A percentile compares a stretch with the other conserved stretches of the same genome.
These are phyloP conservation scores for Natator depressus DNA, from an alignment of 2,113 vertebrate genomes.

Conservation along the genomic window DNA sequence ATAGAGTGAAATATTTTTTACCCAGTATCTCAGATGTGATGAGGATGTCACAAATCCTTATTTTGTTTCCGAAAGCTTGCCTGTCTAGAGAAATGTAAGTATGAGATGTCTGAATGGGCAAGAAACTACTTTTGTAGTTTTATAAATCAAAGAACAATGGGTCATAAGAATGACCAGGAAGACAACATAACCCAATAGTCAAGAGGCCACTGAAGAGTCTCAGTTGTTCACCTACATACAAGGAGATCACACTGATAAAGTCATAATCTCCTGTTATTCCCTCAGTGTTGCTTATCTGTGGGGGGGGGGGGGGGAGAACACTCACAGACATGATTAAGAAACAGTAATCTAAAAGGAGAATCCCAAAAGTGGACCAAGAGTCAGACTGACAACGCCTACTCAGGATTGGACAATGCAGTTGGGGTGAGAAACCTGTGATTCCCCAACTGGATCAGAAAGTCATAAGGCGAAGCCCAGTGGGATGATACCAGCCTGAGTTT, in stretches of 20 bases:
- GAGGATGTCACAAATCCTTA: background rate
- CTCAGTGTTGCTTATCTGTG: background rate
- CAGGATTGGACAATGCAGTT: background rate
- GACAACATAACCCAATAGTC: background rate
- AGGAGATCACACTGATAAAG: background rate
- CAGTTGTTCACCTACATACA: background rate
- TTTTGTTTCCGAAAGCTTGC: background rate
- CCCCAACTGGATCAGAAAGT: background rate
- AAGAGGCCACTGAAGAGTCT: background rate
- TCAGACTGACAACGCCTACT: background rate
- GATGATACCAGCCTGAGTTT: background rate
- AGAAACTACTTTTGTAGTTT: background rate
- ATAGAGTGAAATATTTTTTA: background rate
- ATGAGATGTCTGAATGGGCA: background rate
- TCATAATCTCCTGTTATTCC: background rate
- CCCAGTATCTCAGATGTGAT: background rate
- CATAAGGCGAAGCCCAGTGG: background rate
- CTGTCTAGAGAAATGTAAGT: background rate
- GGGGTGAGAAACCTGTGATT: background rate
- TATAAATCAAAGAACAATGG: background rate
- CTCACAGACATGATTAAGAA: background rate
- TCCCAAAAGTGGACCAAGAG: background rate
- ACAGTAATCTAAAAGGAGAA: background rate
- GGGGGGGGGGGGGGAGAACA: fast-evolving
- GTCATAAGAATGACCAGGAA: background rate